phyloP scores from a whole-genome alignment of 2,113 vertebrate species.

The Hemichromis elongatus region DNA sequence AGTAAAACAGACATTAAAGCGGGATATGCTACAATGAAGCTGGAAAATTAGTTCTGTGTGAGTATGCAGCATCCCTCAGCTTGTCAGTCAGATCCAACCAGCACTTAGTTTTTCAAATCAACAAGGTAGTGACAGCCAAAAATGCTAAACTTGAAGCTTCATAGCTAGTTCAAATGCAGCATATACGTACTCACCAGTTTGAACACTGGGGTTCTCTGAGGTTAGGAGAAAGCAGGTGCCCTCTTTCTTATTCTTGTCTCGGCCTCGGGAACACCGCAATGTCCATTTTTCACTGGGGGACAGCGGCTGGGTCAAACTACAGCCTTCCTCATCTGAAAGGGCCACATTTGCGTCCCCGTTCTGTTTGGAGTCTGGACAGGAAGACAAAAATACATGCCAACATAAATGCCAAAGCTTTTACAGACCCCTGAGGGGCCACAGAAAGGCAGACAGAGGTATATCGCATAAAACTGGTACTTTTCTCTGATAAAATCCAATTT shows the following conservation, averaged over 20 bases:
- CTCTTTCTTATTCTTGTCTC: slow-evolving; percentile 87
- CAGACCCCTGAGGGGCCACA: not conserved
- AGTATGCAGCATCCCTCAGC: not conserved
- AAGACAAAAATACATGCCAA: slow-evolving; percentile 14
- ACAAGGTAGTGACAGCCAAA: not conserved
- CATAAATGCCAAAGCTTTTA: slow-evolving; percentile 65
- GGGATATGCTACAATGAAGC: not conserved
- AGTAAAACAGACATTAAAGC: not conserved
- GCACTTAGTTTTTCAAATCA: not conserved
- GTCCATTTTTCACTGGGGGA: slow-evolving; percentile 82
- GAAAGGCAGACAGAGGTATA: slow-evolving; percentile 8
- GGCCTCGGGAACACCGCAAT: slow-evolving; percentile 77
- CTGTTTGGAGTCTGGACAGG: slow-evolving; percentile 87
- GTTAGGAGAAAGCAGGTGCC: slow-evolving; percentile 90
- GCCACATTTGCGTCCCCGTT: slow-evolving; percentile 89
- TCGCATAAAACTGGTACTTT: slow-evolving; percentile 20
- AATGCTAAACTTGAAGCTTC: not conserved
- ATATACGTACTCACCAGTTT: slow-evolving; percentile 72
- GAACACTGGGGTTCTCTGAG: slow-evolving; percentile 76
- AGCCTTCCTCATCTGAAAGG: slow-evolving; percentile 84
- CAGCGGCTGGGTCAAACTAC: slow-evolving; percentile 80
- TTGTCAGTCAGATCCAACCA: not conserved
- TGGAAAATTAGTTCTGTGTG: not conserved
- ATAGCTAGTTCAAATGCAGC: not conserved
- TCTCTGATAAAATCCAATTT: slow-evolving; percentile 47